phyloP scores from a whole-genome alignment of 2,888 invertebrate genomes.

The Lycocerus yunnanus region DNA sequence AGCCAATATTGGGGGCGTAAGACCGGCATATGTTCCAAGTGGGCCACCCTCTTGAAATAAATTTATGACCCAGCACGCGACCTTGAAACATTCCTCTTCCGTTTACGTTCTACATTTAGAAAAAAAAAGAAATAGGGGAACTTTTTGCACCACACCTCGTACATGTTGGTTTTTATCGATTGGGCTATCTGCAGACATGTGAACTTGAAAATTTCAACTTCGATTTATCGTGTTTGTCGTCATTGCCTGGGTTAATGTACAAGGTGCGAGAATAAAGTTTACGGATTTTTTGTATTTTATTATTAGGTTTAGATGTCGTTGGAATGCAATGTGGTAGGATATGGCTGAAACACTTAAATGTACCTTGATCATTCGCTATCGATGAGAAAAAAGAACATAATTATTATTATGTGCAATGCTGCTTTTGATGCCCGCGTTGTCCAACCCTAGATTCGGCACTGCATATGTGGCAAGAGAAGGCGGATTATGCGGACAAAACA shows the following conservation, averaged over 20 bases:
- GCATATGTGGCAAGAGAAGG: too few relatives aligned
- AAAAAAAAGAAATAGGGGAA: not conserved
- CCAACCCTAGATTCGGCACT: too few relatives aligned
- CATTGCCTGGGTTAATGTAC: not conserved
- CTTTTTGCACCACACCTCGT: not conserved
- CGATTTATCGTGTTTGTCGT: not conserved
- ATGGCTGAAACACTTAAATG: too few relatives aligned
- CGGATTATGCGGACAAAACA: too few relatives aligned
- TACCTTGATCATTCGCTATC: too few relatives aligned
- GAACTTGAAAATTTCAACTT: not conserved
- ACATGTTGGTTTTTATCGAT: not conserved
- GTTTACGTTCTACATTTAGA: not conserved
- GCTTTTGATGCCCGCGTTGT: too few relatives aligned
- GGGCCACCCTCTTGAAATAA: constrained; percentile 24
- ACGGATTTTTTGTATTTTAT: too few relatives aligned
- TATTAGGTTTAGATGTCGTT: too few relatives aligned
- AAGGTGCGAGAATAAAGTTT: not conserved
- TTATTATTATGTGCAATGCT: too few relatives aligned
- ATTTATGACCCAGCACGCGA: constrained; percentile 7
- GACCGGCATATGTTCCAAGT: constrained; percentile 10
- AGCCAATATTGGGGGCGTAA: constrained; percentile 10
- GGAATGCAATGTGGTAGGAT: too few relatives aligned
- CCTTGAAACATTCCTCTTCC: constrained; percentile 15
- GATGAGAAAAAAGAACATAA: too few relatives aligned
- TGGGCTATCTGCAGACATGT: not conserved